Evolutionary conservation across 2,797 vertebrate species (phyloP), one percentile per base, ranked within the genome.

Genomic region (Vipera ursinii): DNA sequence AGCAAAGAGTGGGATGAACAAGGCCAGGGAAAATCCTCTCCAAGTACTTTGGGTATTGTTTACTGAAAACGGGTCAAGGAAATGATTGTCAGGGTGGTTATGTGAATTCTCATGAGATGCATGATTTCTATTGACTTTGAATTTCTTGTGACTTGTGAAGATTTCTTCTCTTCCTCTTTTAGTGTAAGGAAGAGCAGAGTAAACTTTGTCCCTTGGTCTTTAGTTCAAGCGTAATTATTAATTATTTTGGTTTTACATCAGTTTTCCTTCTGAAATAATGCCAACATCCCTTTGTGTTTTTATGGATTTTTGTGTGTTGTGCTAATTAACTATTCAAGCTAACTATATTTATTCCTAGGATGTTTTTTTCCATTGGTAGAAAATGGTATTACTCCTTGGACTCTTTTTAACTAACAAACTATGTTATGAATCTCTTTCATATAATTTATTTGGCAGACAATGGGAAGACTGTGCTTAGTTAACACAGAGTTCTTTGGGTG

Each of bases 1-100:
- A 96, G 97, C 1, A 4, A 96, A 97, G 97, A 98, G 97, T 97
- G 97, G 97, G 97, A 97, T 93, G 98, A 98, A 98, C 97, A 97
- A 98, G 98, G 96, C 32, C 12, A 5, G 86, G 44, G 97, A 96
- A 92, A 98, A 96, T 96, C 97, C 97, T 95, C 97, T 97, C 95
- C 92, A 96, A 97, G 96, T 96, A 97, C 97, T 98, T 95, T 97
- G 95, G 94, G 92, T 94, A 95, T 96, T 95, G 95, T 96, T 96
- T 96, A 93, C 96, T 82, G 94, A 94, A 97, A 97, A 95, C 93
- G 95, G 96, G 96, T 96, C 96, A 96, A 96, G 94, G 95, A 95
- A 94, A 96, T 96, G 96, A 96, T 96, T 95, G 95, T 96, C 94
- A 95, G 95, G 95, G 91, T 95, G 94, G 96, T 95, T 96, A 91